Evolutionary conservation across 2,888 invertebrate species (phyloP).

Genomic region (Gymnocheta viridis): DNA sequence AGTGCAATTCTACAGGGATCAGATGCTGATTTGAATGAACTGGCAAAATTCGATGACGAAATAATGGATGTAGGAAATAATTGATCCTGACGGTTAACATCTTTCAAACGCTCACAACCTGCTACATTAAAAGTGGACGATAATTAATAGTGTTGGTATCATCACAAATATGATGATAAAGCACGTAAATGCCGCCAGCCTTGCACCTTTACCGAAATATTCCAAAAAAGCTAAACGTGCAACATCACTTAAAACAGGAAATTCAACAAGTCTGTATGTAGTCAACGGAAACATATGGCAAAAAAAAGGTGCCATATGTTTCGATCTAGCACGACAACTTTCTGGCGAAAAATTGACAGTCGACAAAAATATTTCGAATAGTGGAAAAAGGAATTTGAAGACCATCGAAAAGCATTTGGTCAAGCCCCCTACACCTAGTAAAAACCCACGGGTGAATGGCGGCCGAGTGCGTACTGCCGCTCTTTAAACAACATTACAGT

Average conservation of each 20-base stretch:
- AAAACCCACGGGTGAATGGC: no score
- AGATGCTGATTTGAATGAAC: background rate
- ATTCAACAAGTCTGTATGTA: background rate
- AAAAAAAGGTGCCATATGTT: background rate
- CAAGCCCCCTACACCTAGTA: no score
- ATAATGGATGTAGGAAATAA: background rate
- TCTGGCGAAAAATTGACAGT: conserved; percentile 45
- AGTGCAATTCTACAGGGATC: conserved; percentile 8
- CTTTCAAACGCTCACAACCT: background rate
- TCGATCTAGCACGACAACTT: conserved; percentile 19
- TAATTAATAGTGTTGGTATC: background rate
- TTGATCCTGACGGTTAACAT: background rate
- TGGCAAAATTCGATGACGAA: background rate
- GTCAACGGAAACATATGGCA: background rate
- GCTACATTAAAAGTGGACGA: conserved; percentile 58
- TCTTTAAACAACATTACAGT: no score
- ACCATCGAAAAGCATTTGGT: no score
- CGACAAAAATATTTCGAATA: conserved; percentile 65
- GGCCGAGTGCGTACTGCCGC: no score
- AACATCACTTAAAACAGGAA: background rate
- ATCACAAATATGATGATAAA: background rate
- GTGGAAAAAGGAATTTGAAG: no score
- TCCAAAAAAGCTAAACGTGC: background rate
- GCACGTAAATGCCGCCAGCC: background rate
- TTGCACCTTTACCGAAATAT: background rate